Percentiles rank a stretch among this genome's conserved stretches.
These are phyloP conservation scores for Eucriotettix oculatus DNA, from an alignment of 2,888 invertebrate species.

Conservation along the genomic window DNA sequence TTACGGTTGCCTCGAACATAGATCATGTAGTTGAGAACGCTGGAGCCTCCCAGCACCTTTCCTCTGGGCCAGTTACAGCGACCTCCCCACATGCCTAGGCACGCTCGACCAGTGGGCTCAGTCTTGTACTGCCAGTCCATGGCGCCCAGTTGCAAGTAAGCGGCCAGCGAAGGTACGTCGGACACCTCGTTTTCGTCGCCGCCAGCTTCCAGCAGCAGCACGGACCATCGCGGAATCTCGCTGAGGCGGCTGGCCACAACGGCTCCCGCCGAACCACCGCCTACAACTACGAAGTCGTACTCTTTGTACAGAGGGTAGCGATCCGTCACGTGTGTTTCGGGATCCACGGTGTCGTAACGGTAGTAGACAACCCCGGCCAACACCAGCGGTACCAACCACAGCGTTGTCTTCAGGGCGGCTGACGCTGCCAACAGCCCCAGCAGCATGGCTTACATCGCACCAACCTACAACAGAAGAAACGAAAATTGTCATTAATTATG, in stretches of 20 bases:
- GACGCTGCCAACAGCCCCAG: constrained; percentile 12
- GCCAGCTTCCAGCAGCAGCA: constrained; percentile 67
- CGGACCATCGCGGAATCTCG: constrained; percentile 58
- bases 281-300: constrained; percentile 72
- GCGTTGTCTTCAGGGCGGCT: constrained; percentile 26
- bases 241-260: constrained; percentile 70
- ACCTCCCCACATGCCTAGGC: constrained; percentile 64
- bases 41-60: constrained; percentile 77
- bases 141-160: constrained; percentile 69
- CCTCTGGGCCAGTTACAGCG: constrained; percentile 80
- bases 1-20: constrained; percentile 67
- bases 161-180: constrained; percentile 73
- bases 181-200: constrained; percentile 78
- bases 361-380: constrained; percentile 67
- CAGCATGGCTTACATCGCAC: constrained; percentile 6
- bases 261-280: constrained; percentile 80
- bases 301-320: constrained; percentile 47
- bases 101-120: constrained; percentile 63
- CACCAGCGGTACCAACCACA: constrained; percentile 71
- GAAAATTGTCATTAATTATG: too few relatives aligned
- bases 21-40: constrained; percentile 78
- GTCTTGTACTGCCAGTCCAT: constrained; percentile 84
- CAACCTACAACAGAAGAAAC: background rate
- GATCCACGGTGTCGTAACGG: constrained; percentile 64
- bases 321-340: constrained; percentile 59